Conservation (phyloP, 2,797 vertebrate genomes). For the Antennarius maculatus region DNA sequence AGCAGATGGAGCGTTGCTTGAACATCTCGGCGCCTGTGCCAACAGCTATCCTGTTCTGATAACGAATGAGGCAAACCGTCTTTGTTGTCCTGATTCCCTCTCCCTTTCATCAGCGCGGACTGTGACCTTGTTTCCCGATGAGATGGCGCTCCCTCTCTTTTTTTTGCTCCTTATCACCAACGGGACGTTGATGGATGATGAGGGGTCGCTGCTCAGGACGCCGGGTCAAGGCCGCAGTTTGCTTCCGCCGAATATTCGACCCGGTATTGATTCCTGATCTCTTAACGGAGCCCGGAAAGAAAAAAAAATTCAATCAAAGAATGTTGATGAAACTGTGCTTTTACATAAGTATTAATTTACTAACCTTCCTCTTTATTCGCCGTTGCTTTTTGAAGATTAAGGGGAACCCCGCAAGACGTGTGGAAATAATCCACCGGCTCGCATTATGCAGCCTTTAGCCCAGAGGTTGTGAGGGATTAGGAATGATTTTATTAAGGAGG, state of each 20-base stretch:
- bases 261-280: constrained; percentile 26
- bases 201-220: constrained; percentile 38
- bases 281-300: not conserved
- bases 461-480: constrained; percentile 78
- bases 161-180: constrained; percentile 68
- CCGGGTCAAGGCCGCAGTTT: constrained; percentile 60
- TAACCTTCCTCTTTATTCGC: constrained; percentile 36
- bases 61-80: constrained; percentile 10
- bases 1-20: too few relatives aligned
- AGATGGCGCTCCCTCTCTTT: constrained; percentile 56
- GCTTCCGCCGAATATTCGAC: constrained; percentile 48
- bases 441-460: constrained; percentile 73
- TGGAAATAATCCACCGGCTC: constrained; percentile 61
- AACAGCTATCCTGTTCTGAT: too few relatives aligned
- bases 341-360: constrained; percentile 38
- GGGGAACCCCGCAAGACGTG: constrained; percentile 40
- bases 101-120: constrained; percentile 48
- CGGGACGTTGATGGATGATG: constrained; percentile 70
- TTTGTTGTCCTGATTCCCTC: constrained; percentile 29
- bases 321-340: not conserved
- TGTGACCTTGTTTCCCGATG: constrained; percentile 74
- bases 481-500: constrained; percentile 72
- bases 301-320: constrained; percentile 1
- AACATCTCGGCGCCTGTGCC: too few relatives aligned
- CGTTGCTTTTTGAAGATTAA: constrained; percentile 65